Evolutionary conservation across 1,140 invertebrate species (phyloP).

Genomic region (Xylocopa sonorina): DNA sequence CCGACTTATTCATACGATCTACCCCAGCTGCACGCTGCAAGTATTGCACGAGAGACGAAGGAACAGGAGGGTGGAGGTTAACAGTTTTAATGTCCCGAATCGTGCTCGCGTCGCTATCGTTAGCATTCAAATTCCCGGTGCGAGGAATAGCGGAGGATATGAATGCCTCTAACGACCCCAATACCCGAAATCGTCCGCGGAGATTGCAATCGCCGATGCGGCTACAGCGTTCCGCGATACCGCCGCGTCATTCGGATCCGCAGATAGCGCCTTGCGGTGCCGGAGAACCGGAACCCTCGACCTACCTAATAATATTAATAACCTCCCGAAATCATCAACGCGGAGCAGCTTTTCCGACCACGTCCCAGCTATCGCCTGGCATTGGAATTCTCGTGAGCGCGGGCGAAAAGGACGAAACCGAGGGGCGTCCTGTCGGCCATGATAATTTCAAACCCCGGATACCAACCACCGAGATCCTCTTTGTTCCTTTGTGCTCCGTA

Average conservation of each 20-base stretch:
- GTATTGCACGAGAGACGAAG: background rate
- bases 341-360: background rate
- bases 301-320: background rate
- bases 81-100: background rate
- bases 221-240: background rate
- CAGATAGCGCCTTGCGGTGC: background rate
- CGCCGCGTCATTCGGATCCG: background rate
- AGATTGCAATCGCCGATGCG: conserved; percentile 1
- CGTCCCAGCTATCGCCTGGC: background rate
- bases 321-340: background rate
- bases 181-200: background rate
- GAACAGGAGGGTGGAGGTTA: background rate
- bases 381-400: background rate
- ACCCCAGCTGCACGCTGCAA: background rate
- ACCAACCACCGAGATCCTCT: background rate
- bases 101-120: background rate
- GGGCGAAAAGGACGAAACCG: background rate
- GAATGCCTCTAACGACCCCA: background rate
- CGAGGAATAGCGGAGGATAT: background rate
- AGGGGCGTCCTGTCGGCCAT: background rate
- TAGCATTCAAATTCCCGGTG: background rate
- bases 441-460: conserved; percentile 1
- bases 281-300: no score
- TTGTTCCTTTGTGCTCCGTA: background rate
- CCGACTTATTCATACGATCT: conserved; percentile 14